Evolutionary conservation across 2,113 vertebrate species (phyloP), one percentile per base, ranked within the genome.

Genomic region (Myrmecophaga tridactyla): DNA sequence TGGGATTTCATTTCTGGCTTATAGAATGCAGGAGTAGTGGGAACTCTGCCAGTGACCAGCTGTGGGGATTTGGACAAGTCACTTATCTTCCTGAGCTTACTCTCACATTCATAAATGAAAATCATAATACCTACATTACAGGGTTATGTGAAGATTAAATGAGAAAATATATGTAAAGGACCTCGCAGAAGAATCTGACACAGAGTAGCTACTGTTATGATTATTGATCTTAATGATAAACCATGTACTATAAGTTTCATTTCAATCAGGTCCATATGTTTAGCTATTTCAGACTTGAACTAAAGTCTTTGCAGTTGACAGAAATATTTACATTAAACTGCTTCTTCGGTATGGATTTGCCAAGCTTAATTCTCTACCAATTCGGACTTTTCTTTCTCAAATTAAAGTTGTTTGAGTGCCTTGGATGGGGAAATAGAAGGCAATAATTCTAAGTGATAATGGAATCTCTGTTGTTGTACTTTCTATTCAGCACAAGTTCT

Each of bases 401-500:
- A 72, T 60, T 70, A 43, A 36, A 93, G 76, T 48, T 70, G 27
- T 73, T 62, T 36, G 34, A 81, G 67, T 69, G 43, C 53, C 17
- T 62, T 92, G 58, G 56, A 41, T 51, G 27, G 31, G 75, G 72
- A 82, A 76, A 76, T 18, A 80, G 27, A 77, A 89, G 78, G n/a
- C 17, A 80, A 75, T 73, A 53, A 48, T 86, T 25, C 27, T 27
- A 96, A 93, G 46, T 60, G 67, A 84, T 73, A 80, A 69, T 23
- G 46, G 14, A 31, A 76, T 41, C 29, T 41, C 27, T 91, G 34
- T 86, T 92, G 67, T 41, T 41, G 0, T 34, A 92, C 18, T 51
- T 96, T 94, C 34, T 89, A 94, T 94, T 88, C 1, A 43, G 21
- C 72, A 77, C 1, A 88, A 77, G 21, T 75, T 69, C 82, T 48